phyloP scores from a whole-genome alignment of 1,140 invertebrate genomes.

The Drosophila tristis region DNA sequence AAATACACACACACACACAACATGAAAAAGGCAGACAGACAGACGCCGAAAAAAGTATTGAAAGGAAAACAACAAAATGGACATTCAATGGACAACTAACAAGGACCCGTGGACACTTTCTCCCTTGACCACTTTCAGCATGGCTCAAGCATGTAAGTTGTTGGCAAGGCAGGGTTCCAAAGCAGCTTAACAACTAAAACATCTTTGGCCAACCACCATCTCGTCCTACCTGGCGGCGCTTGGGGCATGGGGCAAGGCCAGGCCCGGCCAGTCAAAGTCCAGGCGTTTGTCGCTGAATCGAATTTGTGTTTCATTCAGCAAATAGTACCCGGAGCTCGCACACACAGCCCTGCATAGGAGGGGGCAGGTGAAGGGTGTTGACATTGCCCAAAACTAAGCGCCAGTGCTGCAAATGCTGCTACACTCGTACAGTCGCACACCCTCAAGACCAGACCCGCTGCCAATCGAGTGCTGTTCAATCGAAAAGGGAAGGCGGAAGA shows the following conservation, averaged over 20 bases:
- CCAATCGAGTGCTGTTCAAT: conserved; percentile 7
- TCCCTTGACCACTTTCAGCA: conserved; percentile 60
- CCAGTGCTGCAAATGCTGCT: conserved; percentile 15
- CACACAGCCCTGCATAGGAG: neutral
- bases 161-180: conserved; percentile 27
- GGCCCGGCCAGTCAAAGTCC: conserved; percentile 35
- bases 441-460: too few species aligned
- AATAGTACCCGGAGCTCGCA: conserved; percentile 44
- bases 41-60: conserved; percentile 9
- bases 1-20: conserved; percentile 18
- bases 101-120: neutral
- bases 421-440: neutral
- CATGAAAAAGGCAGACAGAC: conserved; percentile 27
- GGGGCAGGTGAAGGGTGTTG: conserved; percentile 11
- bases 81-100: conserved; percentile 48
- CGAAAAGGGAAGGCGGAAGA: conserved; percentile 9
- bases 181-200: conserved; percentile 76
- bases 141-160: too few species aligned
- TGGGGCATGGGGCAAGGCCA: neutral
- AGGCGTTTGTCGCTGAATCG: conserved; percentile 58
- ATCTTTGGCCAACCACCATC: conserved; percentile 36
- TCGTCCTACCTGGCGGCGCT: conserved; percentile 13
- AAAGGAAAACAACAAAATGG: conserved; percentile 35
- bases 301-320: conserved; percentile 73
- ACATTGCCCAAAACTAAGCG: conserved; percentile 41